phyloP scores from a whole-genome alignment of 2,797 vertebrate species.

The Eidolon dupreanum region DNA sequence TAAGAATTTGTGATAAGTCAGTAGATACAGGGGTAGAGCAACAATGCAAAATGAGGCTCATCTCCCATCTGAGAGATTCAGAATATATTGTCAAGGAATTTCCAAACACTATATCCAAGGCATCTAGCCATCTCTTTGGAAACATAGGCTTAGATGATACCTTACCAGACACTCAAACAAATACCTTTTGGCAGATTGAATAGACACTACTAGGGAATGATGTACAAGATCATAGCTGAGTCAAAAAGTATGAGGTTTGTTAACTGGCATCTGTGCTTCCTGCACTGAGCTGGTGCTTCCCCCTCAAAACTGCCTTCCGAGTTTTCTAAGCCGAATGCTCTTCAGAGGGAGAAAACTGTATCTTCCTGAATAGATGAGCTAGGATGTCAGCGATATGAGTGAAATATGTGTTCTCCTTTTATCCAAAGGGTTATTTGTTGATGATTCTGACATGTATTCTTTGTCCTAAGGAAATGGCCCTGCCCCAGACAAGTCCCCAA shows the following conservation, averaged over 20 bases:
- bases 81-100: background rate
- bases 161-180: background rate
- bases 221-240: background rate
- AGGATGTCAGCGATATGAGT: background rate
- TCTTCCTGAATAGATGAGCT: background rate
- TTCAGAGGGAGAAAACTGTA: background rate
- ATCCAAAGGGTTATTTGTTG: background rate
- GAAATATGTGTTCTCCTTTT: background rate
- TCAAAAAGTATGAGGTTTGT: background rate
- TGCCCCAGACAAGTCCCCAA: conserved; percentile 85
- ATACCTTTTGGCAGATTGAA: background rate
- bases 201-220: background rate
- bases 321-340: conserved; percentile 27
- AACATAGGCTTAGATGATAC: background rate
- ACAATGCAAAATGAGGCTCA: background rate
- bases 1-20: background rate
- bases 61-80: background rate
- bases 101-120: background rate
- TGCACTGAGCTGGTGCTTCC: background rate
- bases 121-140: background rate
- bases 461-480: conserved; percentile 83
- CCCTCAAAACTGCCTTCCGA: background rate
- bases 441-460: conserved; percentile 33
- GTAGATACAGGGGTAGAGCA: background rate
- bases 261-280: background rate